Conservation (phyloP, 2,797 vertebrate genomes). For the Danionella dracula region DNA sequence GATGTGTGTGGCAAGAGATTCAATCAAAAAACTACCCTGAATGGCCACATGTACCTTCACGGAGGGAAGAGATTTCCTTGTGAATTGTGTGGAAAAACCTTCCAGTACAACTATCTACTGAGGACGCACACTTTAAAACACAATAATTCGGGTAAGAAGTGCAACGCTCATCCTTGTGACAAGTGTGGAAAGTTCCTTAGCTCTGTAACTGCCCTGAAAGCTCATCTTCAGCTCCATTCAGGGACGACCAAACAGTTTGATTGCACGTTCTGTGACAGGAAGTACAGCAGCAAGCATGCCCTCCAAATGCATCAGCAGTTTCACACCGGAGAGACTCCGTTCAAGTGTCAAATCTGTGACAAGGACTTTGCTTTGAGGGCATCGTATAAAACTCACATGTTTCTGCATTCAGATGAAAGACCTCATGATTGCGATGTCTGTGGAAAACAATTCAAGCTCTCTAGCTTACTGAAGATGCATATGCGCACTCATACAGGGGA, state of each 20-base stretch:
- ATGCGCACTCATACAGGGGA: slow-evolving; percentile 67
- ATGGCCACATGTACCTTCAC: slow-evolving; percentile 59
- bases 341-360: slow-evolving; percentile 64
- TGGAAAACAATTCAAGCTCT: slow-evolving; percentile 44
- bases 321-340: slow-evolving; percentile 60
- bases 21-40: slow-evolving; percentile 65
- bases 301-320: slow-evolving; percentile 52
- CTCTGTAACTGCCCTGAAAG: slow-evolving; percentile 19
- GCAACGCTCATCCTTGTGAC: slow-evolving; percentile 27
- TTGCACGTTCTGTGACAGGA: slow-evolving; percentile 38
- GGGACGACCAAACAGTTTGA: slow-evolving; percentile 19
- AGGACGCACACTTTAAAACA: slow-evolving; percentile 43
- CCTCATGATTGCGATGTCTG: slow-evolving; percentile 42
- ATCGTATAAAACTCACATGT: slow-evolving; percentile 67
- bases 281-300: slow-evolving; percentile 29
- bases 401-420: slow-evolving; percentile 62
- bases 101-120: slow-evolving; percentile 52
- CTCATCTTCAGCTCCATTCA: slow-evolving; percentile 53
- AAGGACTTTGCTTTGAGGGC: slow-evolving; percentile 71
- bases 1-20: slow-evolving; percentile 62
- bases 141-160: not conserved
- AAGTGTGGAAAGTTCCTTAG: slow-evolving; percentile 40
- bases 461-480: slow-evolving; percentile 47
- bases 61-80: slow-evolving; percentile 52
- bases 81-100: slow-evolving; percentile 54